Evolutionary conservation across 2,888 invertebrate genomes (phyloP), one percentile per base, ranked within the genome.

Genomic region (Drosophila pullipes): DNA sequence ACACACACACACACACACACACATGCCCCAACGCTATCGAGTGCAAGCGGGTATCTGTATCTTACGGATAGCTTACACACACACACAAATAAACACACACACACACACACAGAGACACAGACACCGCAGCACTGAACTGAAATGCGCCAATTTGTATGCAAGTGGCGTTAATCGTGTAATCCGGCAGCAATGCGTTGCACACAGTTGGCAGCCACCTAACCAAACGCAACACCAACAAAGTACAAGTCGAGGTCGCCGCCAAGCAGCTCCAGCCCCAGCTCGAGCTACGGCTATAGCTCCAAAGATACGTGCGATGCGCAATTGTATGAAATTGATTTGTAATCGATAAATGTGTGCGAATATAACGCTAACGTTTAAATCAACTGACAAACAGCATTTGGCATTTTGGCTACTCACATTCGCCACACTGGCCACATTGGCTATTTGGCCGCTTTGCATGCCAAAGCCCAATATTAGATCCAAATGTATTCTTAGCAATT

Each of bases 61-160:
- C 85, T 88, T 79, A 74, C 63, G 74, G 65, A 86, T 79, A 69
- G 71, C 75, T 60, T 70, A 76, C 69, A 81, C 76, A 78, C 76
- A 81, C 50, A 66, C 49, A 66, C 33, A 58, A 25, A 25, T 47
- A 67, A 25, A 58, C 49, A 65, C 18, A 81, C 72, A 58, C 49
- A 65, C 18, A 81, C 72, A 78, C 22, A 61, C 61, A 31, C 9
- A 69, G 41, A 61, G 31, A 67, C 25, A 41, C 22, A 50, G 10
- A 58, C 55, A 47, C 49, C 47, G 25, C 47, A 80, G 67, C 73
- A 41, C 59, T 58, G 54, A 74, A 69, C 74, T 81, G 75, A 86
- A 89, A 89, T 87, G 85, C 84, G 87, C 89, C 87, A 90, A 87
- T 87, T 87, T 87, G 87, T 90, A 87, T 87, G 87, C 87, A 86